phyloP scores from a whole-genome alignment of 2,113 vertebrate genomes.

The Xenopus tropicalis region UCB_Xtro_10.0 CM004444.2:86703001-86703500 shows the following conservation, averaged over 20 bases:
- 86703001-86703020: too few species aligned
- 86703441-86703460: not conserved
- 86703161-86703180: not conserved
- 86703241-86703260: constrained; percentile 13
- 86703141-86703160: not conserved
- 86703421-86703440: constrained; percentile 13
- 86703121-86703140: not conserved
- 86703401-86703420: not conserved
- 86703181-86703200: not conserved
- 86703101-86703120: too few species aligned
- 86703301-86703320: not conserved
- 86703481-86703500: not conserved
- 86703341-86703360: constrained; percentile 17
- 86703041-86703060: too few species aligned
- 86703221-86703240: not conserved
- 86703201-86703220: constrained; percentile 1
- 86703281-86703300: constrained; percentile 24
- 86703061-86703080: too few species aligned
- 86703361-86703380: constrained; percentile 26
- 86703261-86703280: constrained; percentile 17
- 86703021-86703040: too few species aligned
- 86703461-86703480: not conserved
- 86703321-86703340: constrained; percentile 14
- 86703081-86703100: too few species aligned
- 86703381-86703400: constrained; percentile 22